phyloP scores from a whole-genome alignment of 1,140 invertebrate genomes.

The Heliothis subflexa region DNA sequence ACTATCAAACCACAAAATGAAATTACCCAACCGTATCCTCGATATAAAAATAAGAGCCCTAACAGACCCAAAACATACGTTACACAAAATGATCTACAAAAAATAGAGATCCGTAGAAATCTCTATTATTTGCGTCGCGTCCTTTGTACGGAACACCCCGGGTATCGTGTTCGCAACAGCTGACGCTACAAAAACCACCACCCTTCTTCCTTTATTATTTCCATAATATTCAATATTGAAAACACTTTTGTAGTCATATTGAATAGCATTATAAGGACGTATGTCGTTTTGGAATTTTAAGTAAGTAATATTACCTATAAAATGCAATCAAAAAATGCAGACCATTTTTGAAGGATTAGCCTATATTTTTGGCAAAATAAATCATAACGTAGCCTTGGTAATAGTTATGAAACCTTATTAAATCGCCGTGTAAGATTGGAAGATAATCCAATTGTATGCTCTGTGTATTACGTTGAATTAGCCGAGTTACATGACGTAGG shows the following conservation, averaged over 20 bases:
- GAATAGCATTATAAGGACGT: background rate
- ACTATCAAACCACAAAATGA: background rate
- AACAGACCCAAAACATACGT: background rate
- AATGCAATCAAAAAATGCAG: too few species aligned
- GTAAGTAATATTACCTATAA: background rate
- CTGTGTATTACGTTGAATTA: too few species aligned
- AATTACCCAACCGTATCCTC: background rate
- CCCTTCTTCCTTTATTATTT: constrained; percentile 63
- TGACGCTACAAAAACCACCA: constrained; percentile 72
- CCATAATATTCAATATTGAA: constrained; percentile 48
- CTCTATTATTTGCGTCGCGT: constrained; percentile 58
- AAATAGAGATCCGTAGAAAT: constrained; percentile 48
- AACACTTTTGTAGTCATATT: constrained; percentile 10
- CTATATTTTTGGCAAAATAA: too few species aligned
- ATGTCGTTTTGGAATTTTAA: constrained; percentile 8
- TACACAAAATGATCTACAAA: background rate
- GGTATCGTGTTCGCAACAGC: constrained; percentile 67
- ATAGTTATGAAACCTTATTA: too few species aligned
- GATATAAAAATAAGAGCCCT: background rate
- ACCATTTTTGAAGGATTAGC: too few species aligned
- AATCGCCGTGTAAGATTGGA: too few species aligned
- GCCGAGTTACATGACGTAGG: too few species aligned
- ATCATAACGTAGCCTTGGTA: too few species aligned
- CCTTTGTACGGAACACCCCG: constrained; percentile 51
- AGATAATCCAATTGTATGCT: too few species aligned